phyloP scores from a whole-genome alignment of 2,888 invertebrate genomes.

The Elegia similella region DNA sequence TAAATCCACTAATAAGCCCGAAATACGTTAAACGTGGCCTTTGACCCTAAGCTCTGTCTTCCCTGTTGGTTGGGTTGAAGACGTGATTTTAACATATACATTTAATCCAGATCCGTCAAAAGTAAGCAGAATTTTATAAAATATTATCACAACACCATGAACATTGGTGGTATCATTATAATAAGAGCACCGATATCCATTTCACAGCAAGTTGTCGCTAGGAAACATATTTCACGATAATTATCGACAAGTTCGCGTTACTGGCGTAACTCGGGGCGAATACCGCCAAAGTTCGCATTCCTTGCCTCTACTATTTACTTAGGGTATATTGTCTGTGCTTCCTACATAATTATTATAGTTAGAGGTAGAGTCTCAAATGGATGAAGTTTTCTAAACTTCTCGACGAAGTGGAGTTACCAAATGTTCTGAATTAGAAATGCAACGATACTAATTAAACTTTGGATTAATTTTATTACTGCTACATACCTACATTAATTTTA shows the following conservation, averaged over 20 bases:
- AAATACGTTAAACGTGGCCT: too few relatives aligned
- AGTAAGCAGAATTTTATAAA: too few relatives aligned
- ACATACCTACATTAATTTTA: too few relatives aligned
- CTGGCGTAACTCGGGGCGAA: conserved; percentile 33
- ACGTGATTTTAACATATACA: too few relatives aligned
- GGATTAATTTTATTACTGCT: too few relatives aligned
- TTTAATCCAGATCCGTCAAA: too few relatives aligned
- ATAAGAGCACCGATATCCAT: conserved; percentile 5
- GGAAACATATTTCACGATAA: conserved; percentile 42
- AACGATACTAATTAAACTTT: neutral
- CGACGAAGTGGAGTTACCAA: neutral
- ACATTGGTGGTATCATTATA: neutral
- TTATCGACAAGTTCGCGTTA: conserved; percentile 35
- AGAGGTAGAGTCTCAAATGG: neutral
- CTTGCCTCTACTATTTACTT: conserved; percentile 15
- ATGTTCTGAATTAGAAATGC: neutral
- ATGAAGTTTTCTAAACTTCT: conserved; percentile 2
- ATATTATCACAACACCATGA: too few relatives aligned
- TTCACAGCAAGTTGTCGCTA: conserved; percentile 27
- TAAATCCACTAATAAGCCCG: too few relatives aligned
- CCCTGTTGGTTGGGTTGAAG: too few relatives aligned
- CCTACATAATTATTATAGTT: neutral
- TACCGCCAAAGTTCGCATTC: conserved; percentile 27
- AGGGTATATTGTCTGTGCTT: too few relatives aligned
- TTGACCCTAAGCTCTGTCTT: too few relatives aligned